These are phyloP conservation scores for Regulus satrapa DNA, from an alignment of 2,113 vertebrate species.

Conservation along the genomic window DNA sequence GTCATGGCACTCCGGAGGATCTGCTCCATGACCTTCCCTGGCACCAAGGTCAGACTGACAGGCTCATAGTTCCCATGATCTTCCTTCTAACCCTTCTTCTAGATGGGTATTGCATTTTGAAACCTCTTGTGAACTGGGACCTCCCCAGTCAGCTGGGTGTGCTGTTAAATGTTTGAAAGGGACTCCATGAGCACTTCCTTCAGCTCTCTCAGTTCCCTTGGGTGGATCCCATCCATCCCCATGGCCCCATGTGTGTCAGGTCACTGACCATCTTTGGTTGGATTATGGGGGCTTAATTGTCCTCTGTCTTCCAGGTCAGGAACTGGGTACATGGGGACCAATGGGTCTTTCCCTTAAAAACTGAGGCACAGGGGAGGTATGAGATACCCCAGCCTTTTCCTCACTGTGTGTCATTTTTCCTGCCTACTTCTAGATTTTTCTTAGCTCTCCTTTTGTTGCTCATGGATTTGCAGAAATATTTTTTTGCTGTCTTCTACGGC, in stretches of 20 bases:
- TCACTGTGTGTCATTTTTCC: background rate
- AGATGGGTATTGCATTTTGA: background rate
- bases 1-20: background rate
- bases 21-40: background rate
- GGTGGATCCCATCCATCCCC: background rate
- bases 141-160: background rate
- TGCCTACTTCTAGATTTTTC: background rate
- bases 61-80: background rate
- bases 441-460: background rate
- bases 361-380: background rate
- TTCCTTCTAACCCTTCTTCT: background rate
- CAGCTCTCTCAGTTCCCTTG: background rate
- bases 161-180: background rate
- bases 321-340: background rate
- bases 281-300: background rate
- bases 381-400: background rate
- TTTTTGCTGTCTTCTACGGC: background rate
- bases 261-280: background rate
- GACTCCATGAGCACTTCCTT: background rate
- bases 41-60: background rate
- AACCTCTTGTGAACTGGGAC: background rate
- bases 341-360: background rate
- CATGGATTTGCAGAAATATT: background rate
- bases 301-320: background rate
- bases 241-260: background rate